Conservation (phyloP, 2,113 vertebrate genomes). For the Philantomba maxwellii region DNA sequence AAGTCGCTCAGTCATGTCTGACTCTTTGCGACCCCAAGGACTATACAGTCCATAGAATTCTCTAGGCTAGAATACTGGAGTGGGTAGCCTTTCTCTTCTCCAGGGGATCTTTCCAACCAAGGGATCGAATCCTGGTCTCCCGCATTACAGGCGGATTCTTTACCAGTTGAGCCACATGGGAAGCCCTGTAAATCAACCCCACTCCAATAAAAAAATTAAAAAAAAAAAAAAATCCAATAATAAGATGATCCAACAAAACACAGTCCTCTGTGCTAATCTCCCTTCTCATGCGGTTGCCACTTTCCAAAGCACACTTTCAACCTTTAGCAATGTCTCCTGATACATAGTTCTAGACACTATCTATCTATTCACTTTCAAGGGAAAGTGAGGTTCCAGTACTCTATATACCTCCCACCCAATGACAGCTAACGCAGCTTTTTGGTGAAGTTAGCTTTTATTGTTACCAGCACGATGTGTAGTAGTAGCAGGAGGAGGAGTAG, state of each 20-base stretch:
- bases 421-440: background rate
- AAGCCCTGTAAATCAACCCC: background rate
- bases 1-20: background rate
- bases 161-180: background rate
- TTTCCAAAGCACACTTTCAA: background rate
- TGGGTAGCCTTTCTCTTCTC: background rate
- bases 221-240: background rate
- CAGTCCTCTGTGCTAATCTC: background rate
- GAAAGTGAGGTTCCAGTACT: background rate
- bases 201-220: background rate
- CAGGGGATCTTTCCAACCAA: background rate
- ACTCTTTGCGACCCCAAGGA: background rate
- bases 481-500: fast-evolving
- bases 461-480: background rate
- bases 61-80: background rate
- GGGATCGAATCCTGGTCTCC: background rate
- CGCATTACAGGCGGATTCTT: background rate
- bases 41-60: background rate
- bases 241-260: background rate
- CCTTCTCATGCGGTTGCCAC: background rate
- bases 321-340: background rate
- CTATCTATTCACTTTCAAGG: background rate
- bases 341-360: background rate
- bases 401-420: background rate
- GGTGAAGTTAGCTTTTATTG: background rate